Percentiles rank a stretch among this genome's conserved stretches.
Evolutionary conservation across 2,113 vertebrate genomes (phyloP).

Genomic region (Uria aalge): DNA sequence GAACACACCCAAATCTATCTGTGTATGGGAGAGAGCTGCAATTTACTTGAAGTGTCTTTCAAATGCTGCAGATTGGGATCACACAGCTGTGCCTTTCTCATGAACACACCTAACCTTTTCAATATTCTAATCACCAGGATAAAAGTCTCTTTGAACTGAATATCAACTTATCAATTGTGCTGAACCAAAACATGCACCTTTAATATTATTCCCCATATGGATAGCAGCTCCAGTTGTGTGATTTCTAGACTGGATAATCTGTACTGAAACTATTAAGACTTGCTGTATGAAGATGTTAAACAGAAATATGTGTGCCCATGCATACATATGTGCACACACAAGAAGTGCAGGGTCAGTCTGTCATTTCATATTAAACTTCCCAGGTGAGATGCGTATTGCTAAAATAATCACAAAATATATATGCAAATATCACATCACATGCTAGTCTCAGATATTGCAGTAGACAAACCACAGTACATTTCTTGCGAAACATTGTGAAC

Average conservation of each 20-base stretch:
- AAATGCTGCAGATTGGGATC: not conserved
- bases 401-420: not conserved
- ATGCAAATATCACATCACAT: not conserved
- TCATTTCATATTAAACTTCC: not conserved
- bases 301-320: not conserved
- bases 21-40: not conserved
- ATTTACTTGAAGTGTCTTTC: not conserved
- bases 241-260: not conserved
- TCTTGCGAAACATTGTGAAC: not conserved
- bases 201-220: not conserved
- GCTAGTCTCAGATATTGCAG: not conserved
- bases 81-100: conserved; percentile 53
- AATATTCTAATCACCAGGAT: not conserved
- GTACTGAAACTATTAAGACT: not conserved
- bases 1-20: not conserved
- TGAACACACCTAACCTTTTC: not conserved
- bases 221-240: not conserved
- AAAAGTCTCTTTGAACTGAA: conserved; percentile 19
- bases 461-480: not conserved
- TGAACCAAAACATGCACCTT: not conserved
- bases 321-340: not conserved
- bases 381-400: not conserved
- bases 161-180: not conserved
- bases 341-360: not conserved
- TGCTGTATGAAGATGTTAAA: not conserved